Percentiles rank a stretch among this genome's conserved stretches.
Evolutionary conservation across 2,888 invertebrate genomes (phyloP).

Genomic region (Julus scandinavius): DNA sequence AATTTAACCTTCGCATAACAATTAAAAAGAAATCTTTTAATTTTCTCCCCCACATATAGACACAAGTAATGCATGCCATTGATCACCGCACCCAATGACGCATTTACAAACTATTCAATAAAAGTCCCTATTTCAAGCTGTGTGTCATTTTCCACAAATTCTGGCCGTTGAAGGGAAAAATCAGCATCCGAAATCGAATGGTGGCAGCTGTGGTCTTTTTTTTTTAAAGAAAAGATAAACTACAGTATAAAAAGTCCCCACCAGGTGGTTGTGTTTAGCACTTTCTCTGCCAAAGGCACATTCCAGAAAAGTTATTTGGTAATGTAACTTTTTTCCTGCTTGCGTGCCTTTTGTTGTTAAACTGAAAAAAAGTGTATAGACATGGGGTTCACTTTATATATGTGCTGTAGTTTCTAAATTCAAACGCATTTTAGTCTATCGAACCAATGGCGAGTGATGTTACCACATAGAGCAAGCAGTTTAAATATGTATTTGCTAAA

Average conservation of each 20-base stretch:
- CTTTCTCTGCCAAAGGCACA: not conserved
- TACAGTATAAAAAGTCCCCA: not conserved
- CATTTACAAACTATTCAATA: conserved; percentile 8
- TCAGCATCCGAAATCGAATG: not conserved
- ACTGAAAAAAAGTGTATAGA: not conserved
- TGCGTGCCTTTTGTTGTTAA: not conserved
- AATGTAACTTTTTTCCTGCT: not conserved
- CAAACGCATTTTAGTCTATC: no score
- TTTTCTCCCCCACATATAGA: not conserved
- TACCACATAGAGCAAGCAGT: no score
- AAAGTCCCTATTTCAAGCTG: not conserved
- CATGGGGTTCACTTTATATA: not conserved
- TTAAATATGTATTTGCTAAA: no score
- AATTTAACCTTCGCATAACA: conserved; percentile 40
- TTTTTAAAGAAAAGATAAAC: not conserved
- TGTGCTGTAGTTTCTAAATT: no score
- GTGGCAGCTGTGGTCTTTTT: not conserved
- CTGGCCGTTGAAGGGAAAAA: not conserved
- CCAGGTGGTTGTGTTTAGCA: conserved; percentile 24
- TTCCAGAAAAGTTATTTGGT: conserved; percentile 22
- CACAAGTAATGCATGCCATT: not conserved
- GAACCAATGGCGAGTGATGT: no score
- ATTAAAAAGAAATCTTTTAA: not conserved
- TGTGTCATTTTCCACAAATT: not conserved
- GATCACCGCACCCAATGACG: conserved; percentile 24